Conservation (phyloP, 2,113 vertebrate species). For the Aviceda subcristata region DNA sequence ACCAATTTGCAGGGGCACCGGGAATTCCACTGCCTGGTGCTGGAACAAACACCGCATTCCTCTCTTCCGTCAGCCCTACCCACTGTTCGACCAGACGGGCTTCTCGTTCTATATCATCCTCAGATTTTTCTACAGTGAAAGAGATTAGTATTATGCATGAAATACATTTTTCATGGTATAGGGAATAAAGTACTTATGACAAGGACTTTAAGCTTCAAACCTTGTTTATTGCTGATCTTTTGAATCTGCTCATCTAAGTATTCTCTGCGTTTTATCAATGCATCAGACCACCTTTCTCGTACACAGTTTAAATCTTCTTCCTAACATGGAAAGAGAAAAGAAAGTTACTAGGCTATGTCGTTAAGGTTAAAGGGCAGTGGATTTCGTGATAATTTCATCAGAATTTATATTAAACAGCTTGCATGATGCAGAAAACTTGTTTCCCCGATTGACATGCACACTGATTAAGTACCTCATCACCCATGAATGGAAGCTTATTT, state of each 20-base stretch:
- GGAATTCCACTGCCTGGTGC: constrained; percentile 92
- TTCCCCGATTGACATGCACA: background rate
- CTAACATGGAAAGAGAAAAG: constrained; percentile 63
- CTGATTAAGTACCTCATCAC: constrained; percentile 8
- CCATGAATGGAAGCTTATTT: constrained; percentile 27
- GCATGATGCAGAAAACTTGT: constrained; percentile 22
- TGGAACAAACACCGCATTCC: constrained; percentile 93
- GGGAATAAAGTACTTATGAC: background rate
- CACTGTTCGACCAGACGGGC: constrained; percentile 94
- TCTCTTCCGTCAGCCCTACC: constrained; percentile 96
- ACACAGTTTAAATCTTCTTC: constrained; percentile 97
- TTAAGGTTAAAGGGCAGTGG: background rate
- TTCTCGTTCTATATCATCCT: constrained; percentile 91
- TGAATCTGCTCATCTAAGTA: constrained; percentile 98
- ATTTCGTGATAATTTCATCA: background rate
- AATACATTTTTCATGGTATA: background rate
- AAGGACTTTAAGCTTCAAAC: constrained; percentile 56
- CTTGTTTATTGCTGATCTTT: constrained; percentile 94
- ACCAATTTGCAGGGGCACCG: constrained; percentile 94
- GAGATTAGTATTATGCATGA: background rate
- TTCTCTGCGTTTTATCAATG: constrained; percentile 91
- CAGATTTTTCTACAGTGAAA: constrained; percentile 82
- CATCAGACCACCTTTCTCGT: constrained; percentile 93
- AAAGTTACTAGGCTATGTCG: background rate
- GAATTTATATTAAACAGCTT: constrained; percentile 44